These are phyloP conservation scores for Spodoptera frugiperda DNA, from an alignment of 1,140 invertebrate species.

Conservation along the genomic window DNA sequence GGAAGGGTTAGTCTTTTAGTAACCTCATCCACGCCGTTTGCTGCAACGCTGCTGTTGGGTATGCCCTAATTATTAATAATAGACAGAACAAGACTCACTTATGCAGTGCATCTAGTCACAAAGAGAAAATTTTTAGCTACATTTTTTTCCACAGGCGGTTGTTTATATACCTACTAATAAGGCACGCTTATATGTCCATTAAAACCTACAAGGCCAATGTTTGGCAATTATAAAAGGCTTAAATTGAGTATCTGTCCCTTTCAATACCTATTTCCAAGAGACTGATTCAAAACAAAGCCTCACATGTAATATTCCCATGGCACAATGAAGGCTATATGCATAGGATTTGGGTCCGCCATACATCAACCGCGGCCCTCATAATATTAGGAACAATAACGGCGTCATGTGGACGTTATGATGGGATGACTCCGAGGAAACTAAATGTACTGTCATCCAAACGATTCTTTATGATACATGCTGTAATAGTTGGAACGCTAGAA, in stretches of 20 bases:
- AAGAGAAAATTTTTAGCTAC: too few relatives aligned
- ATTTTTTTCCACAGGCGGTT: too few relatives aligned
- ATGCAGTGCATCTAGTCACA: too few relatives aligned
- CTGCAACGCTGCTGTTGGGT: too few relatives aligned
- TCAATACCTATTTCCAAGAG: constrained; percentile 1
- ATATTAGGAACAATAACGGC: constrained; percentile 39
- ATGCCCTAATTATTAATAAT: too few relatives aligned
- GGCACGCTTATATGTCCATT: too few relatives aligned
- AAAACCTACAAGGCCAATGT: too few relatives aligned
- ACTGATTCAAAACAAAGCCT: constrained; percentile 8
- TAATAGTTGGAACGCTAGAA: background rate
- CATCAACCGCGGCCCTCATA: constrained; percentile 30
- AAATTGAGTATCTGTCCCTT: too few relatives aligned
- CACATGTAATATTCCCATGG: constrained; percentile 23
- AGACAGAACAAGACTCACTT: too few relatives aligned
- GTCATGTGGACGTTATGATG: constrained; percentile 38
- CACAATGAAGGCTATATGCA: constrained; percentile 31
- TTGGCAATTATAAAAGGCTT: constrained; percentile 7
- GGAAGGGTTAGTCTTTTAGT: too few relatives aligned
- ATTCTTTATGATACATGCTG: constrained; percentile 8
- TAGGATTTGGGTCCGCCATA: constrained; percentile 20
- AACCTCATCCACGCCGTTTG: too few relatives aligned
- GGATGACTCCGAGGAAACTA: constrained; percentile 24
- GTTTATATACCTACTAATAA: too few relatives aligned
- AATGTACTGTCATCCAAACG: constrained; percentile 29